These are phyloP conservation scores for Melanotaenia trifasciata DNA, from an alignment of 2,797 vertebrate species.

Conservation along the genomic window DNA sequence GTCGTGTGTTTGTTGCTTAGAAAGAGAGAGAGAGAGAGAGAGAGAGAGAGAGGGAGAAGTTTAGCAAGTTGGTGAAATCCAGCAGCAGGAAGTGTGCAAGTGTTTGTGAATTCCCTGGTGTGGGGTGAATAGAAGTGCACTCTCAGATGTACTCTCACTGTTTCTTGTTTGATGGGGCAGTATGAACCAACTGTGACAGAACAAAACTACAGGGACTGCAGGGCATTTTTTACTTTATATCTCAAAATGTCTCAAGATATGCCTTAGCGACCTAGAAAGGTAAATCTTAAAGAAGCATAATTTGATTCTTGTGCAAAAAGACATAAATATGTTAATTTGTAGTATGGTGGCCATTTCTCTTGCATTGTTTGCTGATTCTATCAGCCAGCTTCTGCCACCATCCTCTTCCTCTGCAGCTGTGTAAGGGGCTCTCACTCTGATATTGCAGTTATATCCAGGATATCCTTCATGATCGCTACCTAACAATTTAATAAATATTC, in stretches of 20 bases:
- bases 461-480: background rate
- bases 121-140: conserved; percentile 56
- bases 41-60: conserved; percentile 5
- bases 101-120: conserved; percentile 55
- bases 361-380: conserved; percentile 27
- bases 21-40: conserved; percentile 11
- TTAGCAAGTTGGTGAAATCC: conserved; percentile 53
- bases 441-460: background rate
- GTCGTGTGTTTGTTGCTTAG: background rate
- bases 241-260: background rate
- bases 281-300: background rate
- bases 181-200: background rate
- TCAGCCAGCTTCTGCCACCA: conserved; percentile 21
- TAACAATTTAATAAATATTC: background rate
- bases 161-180: background rate
- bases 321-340: conserved; percentile 7
- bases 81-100: conserved; percentile 50
- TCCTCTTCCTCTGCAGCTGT: conserved; percentile 31
- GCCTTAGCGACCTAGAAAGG: background rate
- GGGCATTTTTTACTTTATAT: background rate
- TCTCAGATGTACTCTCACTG: conserved; percentile 40
- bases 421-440: background rate
- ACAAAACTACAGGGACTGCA: background rate
- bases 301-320: background rate
- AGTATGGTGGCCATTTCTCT: background rate